Evolutionary conservation across 1,140 invertebrate genomes (phyloP).

Genomic region (Drosophila virilis): DNA sequence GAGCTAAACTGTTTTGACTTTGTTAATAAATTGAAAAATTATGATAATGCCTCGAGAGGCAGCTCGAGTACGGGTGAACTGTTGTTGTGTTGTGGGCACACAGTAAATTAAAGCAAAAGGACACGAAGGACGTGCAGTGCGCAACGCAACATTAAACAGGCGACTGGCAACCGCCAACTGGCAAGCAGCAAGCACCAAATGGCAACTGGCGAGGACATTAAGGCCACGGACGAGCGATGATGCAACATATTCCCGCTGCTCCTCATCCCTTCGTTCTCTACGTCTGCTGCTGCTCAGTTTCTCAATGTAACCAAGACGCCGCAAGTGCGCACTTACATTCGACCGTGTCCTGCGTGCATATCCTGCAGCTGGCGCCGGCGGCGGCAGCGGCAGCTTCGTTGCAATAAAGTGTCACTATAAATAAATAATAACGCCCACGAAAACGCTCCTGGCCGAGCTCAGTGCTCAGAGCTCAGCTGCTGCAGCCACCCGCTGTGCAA

Average conservation of each 20-base stretch:
- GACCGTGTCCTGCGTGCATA: constrained; percentile 68
- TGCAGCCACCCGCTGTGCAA: constrained; percentile 64
- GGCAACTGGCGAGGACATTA: constrained; percentile 64
- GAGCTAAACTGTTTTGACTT: constrained; percentile 80
- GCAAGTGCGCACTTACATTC: constrained; percentile 78
- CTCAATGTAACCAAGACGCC: constrained; percentile 59
- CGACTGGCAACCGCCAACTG: constrained; percentile 61
- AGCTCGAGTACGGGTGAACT: constrained; percentile 25
- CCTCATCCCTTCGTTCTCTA: constrained; percentile 9
- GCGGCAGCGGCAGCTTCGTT: constrained; percentile 26
- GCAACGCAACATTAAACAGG: constrained; percentile 81
- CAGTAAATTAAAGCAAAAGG: constrained; percentile 74
- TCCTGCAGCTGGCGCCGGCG: constrained; percentile 67
- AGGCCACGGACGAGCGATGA: constrained; percentile 72
- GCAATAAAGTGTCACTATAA: constrained; percentile 82
- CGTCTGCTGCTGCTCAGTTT: constrained; percentile 1
- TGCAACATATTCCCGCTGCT: constrained; percentile 72
- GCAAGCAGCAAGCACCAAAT: constrained; percentile 39
- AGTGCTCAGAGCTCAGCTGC: constrained; percentile 10
- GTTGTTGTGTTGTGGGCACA: constrained; percentile 57
- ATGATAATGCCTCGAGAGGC: constrained; percentile 66
- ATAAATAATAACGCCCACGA: constrained; percentile 82
- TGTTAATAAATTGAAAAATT: constrained; percentile 83
- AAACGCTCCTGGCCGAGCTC: constrained; percentile 20
- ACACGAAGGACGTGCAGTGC: constrained; percentile 65